These are phyloP conservation scores for Drosophila sulfurigaster DNA, from an alignment of 1,140 invertebrate genomes.

Conservation along the genomic window DNA sequence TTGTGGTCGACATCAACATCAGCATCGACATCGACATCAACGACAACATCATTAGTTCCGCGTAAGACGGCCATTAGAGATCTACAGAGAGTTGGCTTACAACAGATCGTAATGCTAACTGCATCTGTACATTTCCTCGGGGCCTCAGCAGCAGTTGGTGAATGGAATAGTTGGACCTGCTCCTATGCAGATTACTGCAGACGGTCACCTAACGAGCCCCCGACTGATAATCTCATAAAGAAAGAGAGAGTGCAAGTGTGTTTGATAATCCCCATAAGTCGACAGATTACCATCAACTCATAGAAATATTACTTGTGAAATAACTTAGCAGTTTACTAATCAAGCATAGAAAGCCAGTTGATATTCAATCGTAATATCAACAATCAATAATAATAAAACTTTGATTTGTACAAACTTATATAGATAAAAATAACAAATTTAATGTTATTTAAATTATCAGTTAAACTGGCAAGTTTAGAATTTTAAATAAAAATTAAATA, in stretches of 20 bases:
- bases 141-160: slow-evolving; percentile 21
- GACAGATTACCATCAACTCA: slow-evolving; percentile 3
- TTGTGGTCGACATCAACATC: slow-evolving; percentile 34
- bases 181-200: slow-evolving; percentile 5
- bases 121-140: slow-evolving; percentile 35
- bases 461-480: too few relatives aligned
- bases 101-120: slow-evolving; percentile 63
- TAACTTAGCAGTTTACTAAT: neutral
- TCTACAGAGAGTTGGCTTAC: slow-evolving; percentile 23
- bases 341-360: neutral
- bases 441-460: too few relatives aligned
- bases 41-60: slow-evolving; percentile 71
- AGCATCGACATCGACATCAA: neutral
- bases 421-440: too few relatives aligned
- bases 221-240: slow-evolving; percentile 5
- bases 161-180: slow-evolving; percentile 37
- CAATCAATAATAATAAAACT: too few relatives aligned
- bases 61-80: slow-evolving; percentile 41
- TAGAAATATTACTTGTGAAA: neutral
- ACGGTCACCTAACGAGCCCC: slow-evolving; percentile 10
- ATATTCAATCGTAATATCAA: too few relatives aligned
- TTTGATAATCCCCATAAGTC: slow-evolving; percentile 8
- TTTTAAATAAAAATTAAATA: too few relatives aligned
- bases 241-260: neutral
- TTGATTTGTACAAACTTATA: too few relatives aligned